phyloP scores from a whole-genome alignment of 2,888 invertebrate genomes.

The Octodonta nipae region DNA sequence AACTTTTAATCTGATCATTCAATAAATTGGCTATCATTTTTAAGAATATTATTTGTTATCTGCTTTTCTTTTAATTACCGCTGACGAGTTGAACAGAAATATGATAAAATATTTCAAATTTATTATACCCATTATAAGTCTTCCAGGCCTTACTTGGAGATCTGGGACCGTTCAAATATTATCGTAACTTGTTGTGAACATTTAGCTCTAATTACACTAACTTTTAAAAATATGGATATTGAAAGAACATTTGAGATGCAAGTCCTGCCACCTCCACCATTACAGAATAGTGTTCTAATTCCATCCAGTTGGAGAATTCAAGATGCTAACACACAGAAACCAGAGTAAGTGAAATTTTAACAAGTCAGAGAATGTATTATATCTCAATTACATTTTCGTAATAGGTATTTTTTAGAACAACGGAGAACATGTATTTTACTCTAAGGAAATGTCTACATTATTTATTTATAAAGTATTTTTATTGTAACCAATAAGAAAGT shows the following conservation, averaged over 20 bases:
- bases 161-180: conserved; percentile 34
- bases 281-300: conserved; percentile 33
- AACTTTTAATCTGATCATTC: background rate
- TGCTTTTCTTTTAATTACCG: too few relatives aligned
- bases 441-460: too few relatives aligned
- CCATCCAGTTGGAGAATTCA: conserved; percentile 30
- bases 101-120: conserved; percentile 4
- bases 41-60: too few relatives aligned
- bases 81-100: background rate
- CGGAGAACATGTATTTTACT: too few relatives aligned
- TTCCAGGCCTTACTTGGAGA: conserved; percentile 12
- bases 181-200: conserved; percentile 44
- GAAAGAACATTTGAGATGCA: conserved; percentile 20
- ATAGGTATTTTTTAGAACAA: too few relatives aligned
- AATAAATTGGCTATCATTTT: background rate
- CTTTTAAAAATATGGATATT: conserved; percentile 20
- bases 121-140: too few relatives aligned
- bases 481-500: too few relatives aligned
- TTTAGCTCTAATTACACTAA: conserved; percentile 35
- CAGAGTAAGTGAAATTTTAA: too few relatives aligned
- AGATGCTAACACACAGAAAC: too few relatives aligned
- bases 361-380: too few relatives aligned
- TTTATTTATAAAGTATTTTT: too few relatives aligned
- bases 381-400: too few relatives aligned
- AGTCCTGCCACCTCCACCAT: conserved; percentile 30